phyloP scores from a whole-genome alignment of 2,797 vertebrate genomes.

The Vespertilio murinus region DNA sequence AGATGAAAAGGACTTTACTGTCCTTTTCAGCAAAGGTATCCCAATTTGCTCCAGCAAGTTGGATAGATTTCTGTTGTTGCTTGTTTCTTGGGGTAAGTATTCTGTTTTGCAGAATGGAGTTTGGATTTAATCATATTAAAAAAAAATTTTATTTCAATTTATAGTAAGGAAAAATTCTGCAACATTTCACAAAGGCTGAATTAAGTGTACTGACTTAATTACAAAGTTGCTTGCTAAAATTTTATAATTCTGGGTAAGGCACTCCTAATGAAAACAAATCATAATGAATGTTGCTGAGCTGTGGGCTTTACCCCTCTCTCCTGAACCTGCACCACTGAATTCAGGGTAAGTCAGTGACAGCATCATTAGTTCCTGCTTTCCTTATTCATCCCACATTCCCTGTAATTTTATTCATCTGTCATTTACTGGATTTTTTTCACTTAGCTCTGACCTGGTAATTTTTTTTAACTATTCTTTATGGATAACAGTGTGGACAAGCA shows the following conservation, averaged over 20 bases:
- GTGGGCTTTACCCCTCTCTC: neutral
- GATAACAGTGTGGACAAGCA: conserved; percentile 41
- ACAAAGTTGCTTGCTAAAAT: neutral
- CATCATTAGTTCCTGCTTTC: neutral
- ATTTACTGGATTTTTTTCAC: neutral
- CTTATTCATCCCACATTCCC: conserved; percentile 45
- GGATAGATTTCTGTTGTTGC: neutral
- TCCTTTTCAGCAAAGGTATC: neutral
- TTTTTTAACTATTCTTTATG: conserved; percentile 16
- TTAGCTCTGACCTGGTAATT: conserved; percentile 53
- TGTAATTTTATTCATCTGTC: conserved; percentile 33
- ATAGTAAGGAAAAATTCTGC: neutral
- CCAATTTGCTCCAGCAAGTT: neutral
- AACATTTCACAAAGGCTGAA: neutral
- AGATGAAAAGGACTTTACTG: neutral
- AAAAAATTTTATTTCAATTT: neutral
- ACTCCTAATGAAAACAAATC: neutral
- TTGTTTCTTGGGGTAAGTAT: neutral
- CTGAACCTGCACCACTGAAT: rapidly evolving
- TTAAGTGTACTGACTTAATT: neutral
- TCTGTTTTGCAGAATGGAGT: neutral
- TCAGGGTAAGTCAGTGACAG: rapidly evolving
- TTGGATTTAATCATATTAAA: neutral
- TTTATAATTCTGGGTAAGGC: neutral
- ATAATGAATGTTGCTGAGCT: neutral